These are phyloP conservation scores for Drosophila carrolli DNA, from an alignment of 1,140 invertebrate species.

Conservation along the genomic window DNA sequence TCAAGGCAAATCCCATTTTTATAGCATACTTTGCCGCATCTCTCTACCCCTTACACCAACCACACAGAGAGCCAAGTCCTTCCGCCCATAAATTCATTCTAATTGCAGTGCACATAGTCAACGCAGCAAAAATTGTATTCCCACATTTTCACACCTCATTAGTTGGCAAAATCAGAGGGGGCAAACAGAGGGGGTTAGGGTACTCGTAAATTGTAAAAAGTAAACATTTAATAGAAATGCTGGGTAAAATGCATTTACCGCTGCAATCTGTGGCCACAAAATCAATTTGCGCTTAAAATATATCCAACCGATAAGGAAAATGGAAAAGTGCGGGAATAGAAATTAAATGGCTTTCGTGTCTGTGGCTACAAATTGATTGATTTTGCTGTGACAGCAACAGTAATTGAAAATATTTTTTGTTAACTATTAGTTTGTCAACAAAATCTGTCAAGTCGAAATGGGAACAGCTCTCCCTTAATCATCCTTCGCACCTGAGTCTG, in stretches of 20 bases:
- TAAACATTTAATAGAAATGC: slow-evolving; percentile 28
- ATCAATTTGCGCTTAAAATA: slow-evolving; percentile 75
- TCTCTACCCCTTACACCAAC: not conserved
- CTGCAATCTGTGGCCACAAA: slow-evolving; percentile 80
- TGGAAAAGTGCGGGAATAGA: slow-evolving; percentile 25
- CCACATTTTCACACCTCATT: slow-evolving; percentile 72
- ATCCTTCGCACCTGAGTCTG: slow-evolving; percentile 50
- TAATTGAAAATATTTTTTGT: slow-evolving; percentile 77
- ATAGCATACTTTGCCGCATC: slow-evolving; percentile 42
- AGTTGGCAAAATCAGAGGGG: slow-evolving; percentile 48
- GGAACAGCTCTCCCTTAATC: slow-evolving; percentile 11
- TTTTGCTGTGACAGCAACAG: slow-evolving; percentile 80
- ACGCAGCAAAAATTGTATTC: slow-evolving; percentile 58
- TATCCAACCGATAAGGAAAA: slow-evolving; percentile 27
- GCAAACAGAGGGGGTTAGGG: slow-evolving; percentile 1
- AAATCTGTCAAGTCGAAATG: slow-evolving; percentile 20
- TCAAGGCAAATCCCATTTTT: slow-evolving; percentile 44
- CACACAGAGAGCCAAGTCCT: not conserved
- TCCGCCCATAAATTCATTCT: slow-evolving; percentile 50
- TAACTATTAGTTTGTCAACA: slow-evolving; percentile 70
- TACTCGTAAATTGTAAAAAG: slow-evolving; percentile 25
- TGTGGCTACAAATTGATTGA: slow-evolving; percentile 77
- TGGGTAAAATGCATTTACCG: slow-evolving; percentile 67
- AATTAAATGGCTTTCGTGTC: slow-evolving; percentile 74
- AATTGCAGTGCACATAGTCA: slow-evolving; percentile 63